These are phyloP conservation scores for Carassius auratus DNA, from an alignment of 2,113 vertebrate species.

Conservation along the genomic window DNA sequence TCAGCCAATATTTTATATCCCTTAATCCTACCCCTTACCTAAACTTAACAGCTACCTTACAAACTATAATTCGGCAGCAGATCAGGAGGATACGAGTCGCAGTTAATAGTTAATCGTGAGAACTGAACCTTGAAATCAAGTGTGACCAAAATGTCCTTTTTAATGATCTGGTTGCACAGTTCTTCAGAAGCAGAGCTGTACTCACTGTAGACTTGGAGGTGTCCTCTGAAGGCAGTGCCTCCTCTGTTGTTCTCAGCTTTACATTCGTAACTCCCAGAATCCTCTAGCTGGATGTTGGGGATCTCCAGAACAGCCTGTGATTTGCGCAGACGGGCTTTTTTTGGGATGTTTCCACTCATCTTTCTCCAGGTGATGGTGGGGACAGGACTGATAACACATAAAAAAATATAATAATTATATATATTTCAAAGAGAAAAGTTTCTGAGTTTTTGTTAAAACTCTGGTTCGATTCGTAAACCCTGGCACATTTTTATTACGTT, in stretches of 20 bases:
- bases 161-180: neutral
- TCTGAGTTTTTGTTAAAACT: too few species aligned
- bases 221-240: slow-evolving; percentile 91
- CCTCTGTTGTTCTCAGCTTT: slow-evolving; percentile 93
- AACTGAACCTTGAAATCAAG: too few species aligned
- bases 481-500: too few species aligned
- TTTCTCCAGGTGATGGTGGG: slow-evolving; percentile 98
- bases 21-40: too few species aligned
- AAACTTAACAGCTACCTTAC: too few species aligned
- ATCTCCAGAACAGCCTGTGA: slow-evolving; percentile 96
- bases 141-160: neutral
- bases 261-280: slow-evolving; percentile 91
- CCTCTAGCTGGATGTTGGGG: slow-evolving; percentile 92
- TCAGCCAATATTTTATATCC: too few species aligned
- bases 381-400: slow-evolving; percentile 81
- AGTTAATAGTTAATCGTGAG: too few species aligned
- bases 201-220: slow-evolving; percentile 97
- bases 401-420: slow-evolving; percentile 2
- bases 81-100: too few species aligned
- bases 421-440: too few species aligned
- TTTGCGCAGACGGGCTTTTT: slow-evolving; percentile 91
- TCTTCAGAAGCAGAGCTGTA: slow-evolving; percentile 47
- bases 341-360: slow-evolving; percentile 92
- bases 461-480: too few species aligned
- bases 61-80: too few species aligned